Conservation (phyloP, 2,888 invertebrate species). For the Schizotus pectinicornis region DNA sequence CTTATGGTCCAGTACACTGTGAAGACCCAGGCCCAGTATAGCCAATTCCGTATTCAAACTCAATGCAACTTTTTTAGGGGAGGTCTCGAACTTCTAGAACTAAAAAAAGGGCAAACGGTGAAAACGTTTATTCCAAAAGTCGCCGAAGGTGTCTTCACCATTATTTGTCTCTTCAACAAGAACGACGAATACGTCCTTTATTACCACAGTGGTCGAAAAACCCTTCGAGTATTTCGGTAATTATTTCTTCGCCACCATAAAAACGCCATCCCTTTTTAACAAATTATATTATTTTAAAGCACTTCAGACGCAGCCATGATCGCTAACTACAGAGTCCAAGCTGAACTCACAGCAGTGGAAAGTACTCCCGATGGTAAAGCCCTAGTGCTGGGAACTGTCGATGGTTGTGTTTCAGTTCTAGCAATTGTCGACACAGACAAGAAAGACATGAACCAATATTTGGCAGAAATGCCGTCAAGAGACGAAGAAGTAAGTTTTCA, state of each 20-base stretch:
- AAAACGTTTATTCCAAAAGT: slow-evolving; percentile 92
- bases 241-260: background rate
- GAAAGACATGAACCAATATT: slow-evolving; percentile 68
- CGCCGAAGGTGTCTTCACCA: slow-evolving; percentile 96
- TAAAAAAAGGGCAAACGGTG: slow-evolving; percentile 87
- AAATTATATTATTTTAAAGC: slow-evolving; percentile 57
- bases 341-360: slow-evolving; percentile 86
- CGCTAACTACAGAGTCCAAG: slow-evolving; percentile 90
- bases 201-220: slow-evolving; percentile 95
- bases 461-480: slow-evolving; percentile 72
- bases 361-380: slow-evolving; percentile 84
- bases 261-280: too few relatives aligned
- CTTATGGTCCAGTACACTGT: too few relatives aligned
- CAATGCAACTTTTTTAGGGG: slow-evolving; percentile 71
- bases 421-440: slow-evolving; percentile 75
- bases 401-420: slow-evolving; percentile 92
- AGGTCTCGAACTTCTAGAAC: slow-evolving; percentile 89
- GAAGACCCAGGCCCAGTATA: too few relatives aligned
- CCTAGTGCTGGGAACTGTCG: slow-evolving; percentile 88
- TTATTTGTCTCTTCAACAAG: slow-evolving; percentile 92
- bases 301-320: slow-evolving; percentile 88
- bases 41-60: too few relatives aligned
- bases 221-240: slow-evolving; percentile 88
- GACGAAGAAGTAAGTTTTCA: slow-evolving; percentile 65
- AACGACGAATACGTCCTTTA: slow-evolving; percentile 95